Percentiles rank a stretch among this genome's conserved stretches.
These are phyloP conservation scores for Agrilus biguttatus DNA, from an alignment of 2,888 invertebrate genomes.

Conservation along the genomic window DNA sequence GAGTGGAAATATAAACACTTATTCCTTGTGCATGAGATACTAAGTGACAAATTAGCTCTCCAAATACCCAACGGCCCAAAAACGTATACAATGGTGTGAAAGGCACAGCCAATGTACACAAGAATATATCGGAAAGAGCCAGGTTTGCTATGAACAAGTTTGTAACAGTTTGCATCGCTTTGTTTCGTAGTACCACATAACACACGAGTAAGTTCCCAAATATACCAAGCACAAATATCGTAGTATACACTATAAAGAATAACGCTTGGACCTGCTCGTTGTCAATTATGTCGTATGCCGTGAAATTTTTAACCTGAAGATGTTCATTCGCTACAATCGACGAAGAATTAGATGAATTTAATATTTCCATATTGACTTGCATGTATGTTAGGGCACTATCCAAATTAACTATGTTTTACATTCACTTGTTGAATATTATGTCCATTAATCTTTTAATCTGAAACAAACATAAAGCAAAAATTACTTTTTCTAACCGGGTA, in stretches of 20 bases:
- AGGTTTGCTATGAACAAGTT: conserved; percentile 95
- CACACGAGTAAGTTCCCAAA: conserved; percentile 86
- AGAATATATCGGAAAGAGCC: conserved; percentile 85
- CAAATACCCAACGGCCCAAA: conserved; percentile 86
- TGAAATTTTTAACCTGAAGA: conserved; percentile 9
- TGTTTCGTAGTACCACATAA: conserved; percentile 83
- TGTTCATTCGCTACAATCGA: conserved; percentile 11
- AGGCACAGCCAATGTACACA: conserved; percentile 88
- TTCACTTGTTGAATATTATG: no score
- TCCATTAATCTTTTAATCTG: no score
- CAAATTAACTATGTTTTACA: no score
- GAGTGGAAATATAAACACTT: conserved; percentile 93
- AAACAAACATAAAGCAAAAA: no score
- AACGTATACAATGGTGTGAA: conserved; percentile 94
- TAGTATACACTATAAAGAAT: conserved; percentile 64
- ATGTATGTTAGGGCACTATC: not conserved
- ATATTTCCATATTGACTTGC: conserved; percentile 8
- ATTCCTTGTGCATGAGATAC: conserved; percentile 90
- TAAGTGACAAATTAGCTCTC: conserved; percentile 77
- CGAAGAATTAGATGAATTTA: conserved; percentile 13
- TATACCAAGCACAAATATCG: conserved; percentile 78
- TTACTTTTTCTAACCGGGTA: no score
- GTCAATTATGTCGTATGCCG: conserved; percentile 40
- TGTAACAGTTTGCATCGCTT: conserved; percentile 95
- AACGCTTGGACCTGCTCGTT: conserved; percentile 53